Evolutionary conservation across 2,797 vertebrate genomes (phyloP).

Genomic region (Sebastiscus albofasciatus): DNA sequence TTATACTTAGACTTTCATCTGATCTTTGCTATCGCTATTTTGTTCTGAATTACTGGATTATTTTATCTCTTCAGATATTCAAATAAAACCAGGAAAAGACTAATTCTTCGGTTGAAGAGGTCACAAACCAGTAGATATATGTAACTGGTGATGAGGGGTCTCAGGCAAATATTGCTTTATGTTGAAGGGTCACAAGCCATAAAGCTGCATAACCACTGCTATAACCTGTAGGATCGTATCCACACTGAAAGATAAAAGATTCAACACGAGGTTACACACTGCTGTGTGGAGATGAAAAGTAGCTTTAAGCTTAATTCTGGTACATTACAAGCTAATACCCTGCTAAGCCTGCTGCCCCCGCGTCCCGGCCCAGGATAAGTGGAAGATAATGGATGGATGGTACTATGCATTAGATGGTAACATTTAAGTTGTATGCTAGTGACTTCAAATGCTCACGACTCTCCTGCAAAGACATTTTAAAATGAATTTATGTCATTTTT

Average conservation of each 20-base stretch:
- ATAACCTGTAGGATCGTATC: neutral
- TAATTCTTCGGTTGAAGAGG: neutral
- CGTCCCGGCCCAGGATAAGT: accelerated
- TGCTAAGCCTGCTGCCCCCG: neutral
- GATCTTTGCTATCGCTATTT: neutral
- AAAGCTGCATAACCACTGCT: neutral
- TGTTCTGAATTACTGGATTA: neutral
- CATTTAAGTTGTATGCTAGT: neutral
- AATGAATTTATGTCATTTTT: neutral
- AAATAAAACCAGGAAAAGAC: neutral
- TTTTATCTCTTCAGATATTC: neutral
- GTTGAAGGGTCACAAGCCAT: neutral
- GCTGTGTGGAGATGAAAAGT: neutral
- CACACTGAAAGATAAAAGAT: neutral
- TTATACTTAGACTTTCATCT: neutral
- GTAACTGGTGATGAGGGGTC: neutral
- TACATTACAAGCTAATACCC: neutral
- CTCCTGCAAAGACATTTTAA: neutral
- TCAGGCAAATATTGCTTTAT: neutral
- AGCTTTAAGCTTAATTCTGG: neutral
- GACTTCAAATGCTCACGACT: neutral
- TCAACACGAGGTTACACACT: neutral
- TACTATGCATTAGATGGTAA: neutral
- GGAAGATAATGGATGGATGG: neutral
- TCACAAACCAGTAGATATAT: neutral